Evolutionary conservation across 2,888 invertebrate genomes (phyloP).

Genomic region (Tinea semifulvella): DNA sequence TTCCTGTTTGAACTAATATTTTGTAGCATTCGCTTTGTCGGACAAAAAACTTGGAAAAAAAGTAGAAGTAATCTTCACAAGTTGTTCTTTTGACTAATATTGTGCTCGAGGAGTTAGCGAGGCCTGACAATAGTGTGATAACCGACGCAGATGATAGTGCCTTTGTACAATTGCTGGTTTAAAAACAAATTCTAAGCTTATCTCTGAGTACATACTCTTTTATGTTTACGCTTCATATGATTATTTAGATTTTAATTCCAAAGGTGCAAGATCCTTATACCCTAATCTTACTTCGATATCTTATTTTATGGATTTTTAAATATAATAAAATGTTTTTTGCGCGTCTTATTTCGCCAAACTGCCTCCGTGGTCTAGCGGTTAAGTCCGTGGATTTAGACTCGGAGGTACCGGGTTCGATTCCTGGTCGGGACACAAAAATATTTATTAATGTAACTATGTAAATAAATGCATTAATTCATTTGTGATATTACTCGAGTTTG

Average conservation of each 20-base stretch:
- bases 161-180: slow-evolving; percentile 6
- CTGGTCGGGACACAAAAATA: too few species aligned
- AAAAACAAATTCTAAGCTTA: slow-evolving; percentile 7
- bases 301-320: too few species aligned
- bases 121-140: not conserved
- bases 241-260: slow-evolving; percentile 11
- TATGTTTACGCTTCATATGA: slow-evolving; percentile 11
- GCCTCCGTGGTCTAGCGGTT: too few species aligned
- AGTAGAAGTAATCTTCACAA: not conserved
- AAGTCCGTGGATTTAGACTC: too few species aligned
- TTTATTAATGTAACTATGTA: too few species aligned
- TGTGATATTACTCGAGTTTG: too few species aligned
- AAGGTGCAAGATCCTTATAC: not conserved
- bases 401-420: too few species aligned
- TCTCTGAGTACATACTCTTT: not conserved
- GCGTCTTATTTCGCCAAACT: too few species aligned
- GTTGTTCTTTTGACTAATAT: slow-evolving; percentile 14
- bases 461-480: too few species aligned
- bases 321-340: too few species aligned
- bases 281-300: too few species aligned
- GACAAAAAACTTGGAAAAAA: slow-evolving; percentile 10
- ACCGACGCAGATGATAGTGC: slow-evolving; percentile 1
- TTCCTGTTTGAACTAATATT: slow-evolving; percentile 44
- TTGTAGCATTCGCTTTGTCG: slow-evolving; percentile 23
- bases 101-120: slow-evolving; percentile 13